These are phyloP conservation scores for Sylvia borin DNA, from an alignment of 2,797 vertebrate genomes.

Conservation along the genomic window DNA sequence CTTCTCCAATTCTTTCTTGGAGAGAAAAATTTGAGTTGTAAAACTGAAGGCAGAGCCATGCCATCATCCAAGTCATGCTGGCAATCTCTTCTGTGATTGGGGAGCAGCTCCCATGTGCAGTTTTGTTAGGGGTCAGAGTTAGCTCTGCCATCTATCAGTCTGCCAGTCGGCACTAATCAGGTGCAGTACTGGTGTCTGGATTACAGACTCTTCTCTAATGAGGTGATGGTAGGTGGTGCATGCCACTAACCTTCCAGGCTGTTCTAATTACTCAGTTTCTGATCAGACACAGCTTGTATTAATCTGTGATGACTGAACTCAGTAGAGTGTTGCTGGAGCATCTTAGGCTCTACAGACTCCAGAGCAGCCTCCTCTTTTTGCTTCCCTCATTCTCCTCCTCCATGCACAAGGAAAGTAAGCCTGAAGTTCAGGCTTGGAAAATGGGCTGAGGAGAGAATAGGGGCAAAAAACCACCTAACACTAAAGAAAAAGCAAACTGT, in stretches of 20 bases:
- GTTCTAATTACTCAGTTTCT: constrained; percentile 51
- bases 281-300: constrained; percentile 5
- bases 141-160: not conserved
- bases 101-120: not conserved
- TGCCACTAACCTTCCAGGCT: constrained; percentile 45
- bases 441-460: not conserved
- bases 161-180: not conserved
- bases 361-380: not conserved
- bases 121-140: not conserved
- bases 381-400: not conserved
- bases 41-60: not conserved
- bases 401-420: not conserved
- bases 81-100: not conserved
- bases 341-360: not conserved
- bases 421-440: not conserved
- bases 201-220: not conserved
- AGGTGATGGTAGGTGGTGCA: constrained; percentile 19
- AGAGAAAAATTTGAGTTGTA: not conserved
- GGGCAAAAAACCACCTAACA: not conserved
- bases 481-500: not conserved
- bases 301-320: not conserved
- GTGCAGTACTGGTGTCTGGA: not conserved
- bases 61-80: not conserved
- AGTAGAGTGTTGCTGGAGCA: not conserved
- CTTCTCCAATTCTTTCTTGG: not conserved